A percentile compares a stretch with the other conserved stretches of the same genome.
Evolutionary conservation across 2,888 invertebrate genomes (phyloP).

Genomic region (Cataglyphis rosenhaueri): DNA sequence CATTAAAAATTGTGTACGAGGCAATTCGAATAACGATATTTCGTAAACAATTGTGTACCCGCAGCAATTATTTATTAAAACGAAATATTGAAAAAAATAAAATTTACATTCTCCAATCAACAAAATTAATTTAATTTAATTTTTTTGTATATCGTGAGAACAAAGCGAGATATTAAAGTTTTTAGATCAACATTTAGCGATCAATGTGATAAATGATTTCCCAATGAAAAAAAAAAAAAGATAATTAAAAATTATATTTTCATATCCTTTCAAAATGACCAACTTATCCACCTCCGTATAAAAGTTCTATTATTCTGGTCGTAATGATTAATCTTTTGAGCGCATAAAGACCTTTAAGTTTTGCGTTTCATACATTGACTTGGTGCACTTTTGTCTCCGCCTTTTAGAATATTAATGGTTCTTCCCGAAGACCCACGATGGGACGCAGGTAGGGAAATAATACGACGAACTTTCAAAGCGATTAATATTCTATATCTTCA

Average conservation of each 20-base stretch:
- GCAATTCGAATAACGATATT: slow-evolving; percentile 30
- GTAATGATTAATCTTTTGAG: slow-evolving; percentile 46
- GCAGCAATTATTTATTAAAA: slow-evolving; percentile 17
- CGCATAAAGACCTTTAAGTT: slow-evolving; percentile 45
- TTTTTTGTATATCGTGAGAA: background rate
- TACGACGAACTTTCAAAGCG: slow-evolving; percentile 45
- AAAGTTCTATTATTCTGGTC: slow-evolving; percentile 21
- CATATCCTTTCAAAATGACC: background rate
- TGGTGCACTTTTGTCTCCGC: slow-evolving; percentile 45
- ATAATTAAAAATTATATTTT: slow-evolving; percentile 10
- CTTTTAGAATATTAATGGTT: slow-evolving; percentile 44
- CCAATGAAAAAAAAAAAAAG: background rate
- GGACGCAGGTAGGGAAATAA: background rate
- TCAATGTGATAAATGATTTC: background rate
- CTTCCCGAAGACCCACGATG: background rate
- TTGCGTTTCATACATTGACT: slow-evolving; percentile 39
- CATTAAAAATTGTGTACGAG: background rate
- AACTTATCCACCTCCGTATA: background rate
- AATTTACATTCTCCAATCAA: slow-evolving; percentile 30
- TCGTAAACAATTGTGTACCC: background rate
- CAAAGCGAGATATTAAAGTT: slow-evolving; percentile 1
- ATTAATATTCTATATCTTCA: slow-evolving; percentile 29
- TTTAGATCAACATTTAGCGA: background rate
- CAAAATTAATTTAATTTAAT: slow-evolving; percentile 10
- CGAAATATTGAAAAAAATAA: slow-evolving; percentile 39